phyloP scores from a whole-genome alignment of 2,797 vertebrate species.

The Glyptemys insculpta region DNA sequence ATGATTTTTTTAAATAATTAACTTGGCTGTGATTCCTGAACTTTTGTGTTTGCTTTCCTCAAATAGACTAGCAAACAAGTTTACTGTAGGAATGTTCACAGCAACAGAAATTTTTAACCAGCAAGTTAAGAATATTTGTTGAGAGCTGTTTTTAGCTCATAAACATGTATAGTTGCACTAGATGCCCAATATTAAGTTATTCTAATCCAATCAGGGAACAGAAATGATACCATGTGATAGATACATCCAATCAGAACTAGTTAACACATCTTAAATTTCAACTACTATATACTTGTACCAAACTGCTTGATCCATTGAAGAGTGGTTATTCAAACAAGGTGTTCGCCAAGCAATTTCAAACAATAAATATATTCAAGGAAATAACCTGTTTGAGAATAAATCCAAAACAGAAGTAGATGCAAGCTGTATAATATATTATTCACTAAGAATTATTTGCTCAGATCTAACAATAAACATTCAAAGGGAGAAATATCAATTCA shows the following conservation, averaged over 20 bases:
- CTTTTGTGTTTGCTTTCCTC: slow-evolving; percentile 19
- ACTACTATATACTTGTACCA: not conserved
- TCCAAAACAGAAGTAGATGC: not conserved
- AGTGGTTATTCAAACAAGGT: not conserved
- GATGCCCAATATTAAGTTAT: not conserved
- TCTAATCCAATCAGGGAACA: not conserved
- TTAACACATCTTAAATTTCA: not conserved
- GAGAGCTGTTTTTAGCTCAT: not conserved
- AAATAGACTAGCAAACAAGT: slow-evolving; percentile 1
- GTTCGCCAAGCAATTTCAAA: not conserved
- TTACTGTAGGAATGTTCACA: not conserved
- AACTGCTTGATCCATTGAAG: not conserved
- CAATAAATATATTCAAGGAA: not conserved
- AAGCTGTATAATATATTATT: not conserved
- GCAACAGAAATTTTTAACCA: not conserved
- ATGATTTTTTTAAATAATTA: not conserved
- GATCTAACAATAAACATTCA: not conserved
- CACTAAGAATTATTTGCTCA: not conserved
- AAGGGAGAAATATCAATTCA: fast-evolving
- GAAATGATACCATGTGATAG: not conserved
- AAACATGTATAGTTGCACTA: not conserved
- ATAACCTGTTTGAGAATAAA: not conserved
- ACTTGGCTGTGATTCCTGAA: not conserved
- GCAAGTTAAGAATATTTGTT: not conserved
- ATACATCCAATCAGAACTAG: not conserved